phyloP scores from a whole-genome alignment of 1,140 invertebrate genomes.

The Drosophila tropicalis region DNA sequence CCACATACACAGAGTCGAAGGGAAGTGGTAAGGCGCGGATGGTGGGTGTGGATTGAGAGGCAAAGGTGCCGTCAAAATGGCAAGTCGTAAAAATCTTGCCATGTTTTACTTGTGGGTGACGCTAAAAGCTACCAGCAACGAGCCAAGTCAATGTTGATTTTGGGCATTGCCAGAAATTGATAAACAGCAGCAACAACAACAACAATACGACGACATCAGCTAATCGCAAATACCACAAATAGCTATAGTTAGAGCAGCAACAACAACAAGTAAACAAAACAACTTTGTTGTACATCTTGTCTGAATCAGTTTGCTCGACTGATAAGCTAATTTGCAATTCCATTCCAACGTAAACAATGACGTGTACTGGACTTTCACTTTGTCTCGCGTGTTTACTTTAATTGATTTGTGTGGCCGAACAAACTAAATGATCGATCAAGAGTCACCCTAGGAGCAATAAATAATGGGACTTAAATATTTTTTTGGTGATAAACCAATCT shows the following conservation, averaged over 20 bases:
- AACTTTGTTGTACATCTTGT: slow-evolving; percentile 1
- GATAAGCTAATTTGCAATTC: slow-evolving; percentile 49
- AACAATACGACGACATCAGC: neutral
- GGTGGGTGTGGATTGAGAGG: slow-evolving; percentile 10
- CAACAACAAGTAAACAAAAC: slow-evolving; percentile 18
- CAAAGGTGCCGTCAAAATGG: slow-evolving; percentile 65
- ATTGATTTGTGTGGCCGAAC: neutral
- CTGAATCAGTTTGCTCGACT: slow-evolving; percentile 49
- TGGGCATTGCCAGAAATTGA: slow-evolving; percentile 62
- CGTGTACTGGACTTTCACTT: slow-evolving; percentile 73
- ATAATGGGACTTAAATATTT: too few relatives aligned
- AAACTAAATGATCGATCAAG: neutral
- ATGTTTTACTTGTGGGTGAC: slow-evolving; percentile 15
- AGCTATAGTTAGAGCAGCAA: slow-evolving; percentile 25
- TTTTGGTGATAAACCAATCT: too few relatives aligned
- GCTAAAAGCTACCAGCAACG: slow-evolving; percentile 48
- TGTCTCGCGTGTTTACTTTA: slow-evolving; percentile 52
- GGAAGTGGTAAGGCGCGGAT: neutral
- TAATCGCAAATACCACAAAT: slow-evolving; percentile 32
- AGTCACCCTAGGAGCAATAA: neutral
- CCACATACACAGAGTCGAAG: slow-evolving; percentile 32
- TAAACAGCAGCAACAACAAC: slow-evolving; percentile 40
- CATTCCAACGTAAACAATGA: slow-evolving; percentile 63
- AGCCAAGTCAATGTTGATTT: slow-evolving; percentile 51
- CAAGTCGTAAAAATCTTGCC: slow-evolving; percentile 43